phyloP scores from a whole-genome alignment of 2,113 vertebrate species.

The Periophthalmodon schlosseri region DNA sequence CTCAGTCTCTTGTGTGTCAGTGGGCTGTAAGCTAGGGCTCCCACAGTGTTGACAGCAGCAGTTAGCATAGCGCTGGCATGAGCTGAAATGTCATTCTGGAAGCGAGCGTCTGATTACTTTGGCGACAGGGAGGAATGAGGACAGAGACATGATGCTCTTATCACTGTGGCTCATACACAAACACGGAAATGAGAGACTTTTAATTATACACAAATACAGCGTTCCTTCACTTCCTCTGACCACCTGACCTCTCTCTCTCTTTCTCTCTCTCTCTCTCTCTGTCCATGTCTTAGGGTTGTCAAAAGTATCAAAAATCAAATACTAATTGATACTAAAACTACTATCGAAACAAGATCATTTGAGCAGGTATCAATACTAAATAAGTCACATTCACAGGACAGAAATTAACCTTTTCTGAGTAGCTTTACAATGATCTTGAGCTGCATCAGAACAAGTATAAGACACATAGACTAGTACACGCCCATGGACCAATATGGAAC shows the following conservation, averaged over 20 bases:
- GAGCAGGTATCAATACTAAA: no score
- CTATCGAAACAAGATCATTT: no score
- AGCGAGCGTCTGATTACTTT: slow-evolving; percentile 37
- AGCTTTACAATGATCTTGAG: no score
- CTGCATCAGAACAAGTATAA: no score
- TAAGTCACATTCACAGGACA: no score
- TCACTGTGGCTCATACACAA: slow-evolving; percentile 19
- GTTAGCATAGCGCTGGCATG: slow-evolving; percentile 36
- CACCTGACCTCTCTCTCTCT: neutral
- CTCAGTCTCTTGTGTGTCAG: slow-evolving; percentile 14
- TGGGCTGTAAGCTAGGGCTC: slow-evolving; percentile 21
- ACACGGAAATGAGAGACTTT: slow-evolving; percentile 15
- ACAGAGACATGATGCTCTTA: slow-evolving; percentile 27
- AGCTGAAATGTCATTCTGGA: slow-evolving; percentile 45
- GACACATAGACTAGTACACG: no score
- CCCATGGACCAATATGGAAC: no score
- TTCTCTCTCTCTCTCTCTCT: neutral
- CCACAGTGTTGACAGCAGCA: slow-evolving; percentile 43
- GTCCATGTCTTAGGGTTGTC: no score
- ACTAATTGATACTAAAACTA: no score
- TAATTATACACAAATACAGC: slow-evolving; percentile 16
- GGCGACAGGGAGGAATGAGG: slow-evolving; percentile 47
- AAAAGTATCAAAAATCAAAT: no score
- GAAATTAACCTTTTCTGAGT: no score
- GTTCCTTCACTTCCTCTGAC: slow-evolving; percentile 9